phyloP scores from a whole-genome alignment of 1,140 invertebrate genomes.

The Magallana ariakensis region DNA sequence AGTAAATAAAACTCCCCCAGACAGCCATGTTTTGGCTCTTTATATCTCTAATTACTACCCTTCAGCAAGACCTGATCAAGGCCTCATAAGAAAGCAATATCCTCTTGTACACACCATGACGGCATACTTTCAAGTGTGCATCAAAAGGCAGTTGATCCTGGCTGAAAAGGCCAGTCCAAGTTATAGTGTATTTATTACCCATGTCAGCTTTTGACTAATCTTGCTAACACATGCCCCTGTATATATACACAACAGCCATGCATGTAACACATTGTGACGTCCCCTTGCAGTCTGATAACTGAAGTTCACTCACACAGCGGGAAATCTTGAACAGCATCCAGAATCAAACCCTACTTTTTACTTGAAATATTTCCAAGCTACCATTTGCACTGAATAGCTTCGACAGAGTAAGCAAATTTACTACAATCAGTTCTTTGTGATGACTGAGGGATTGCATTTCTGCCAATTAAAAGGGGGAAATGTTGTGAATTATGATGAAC shows the following conservation, averaged over 20 bases:
- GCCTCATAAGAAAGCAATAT: not conserved
- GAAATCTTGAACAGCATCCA: conserved; percentile 28
- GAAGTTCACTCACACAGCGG: conserved; percentile 23
- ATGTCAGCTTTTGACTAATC: conserved; percentile 30
- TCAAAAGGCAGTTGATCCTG: not conserved
- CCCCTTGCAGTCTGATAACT: not conserved
- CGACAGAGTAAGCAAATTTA: conserved; percentile 36
- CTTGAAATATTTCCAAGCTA: conserved; percentile 19
- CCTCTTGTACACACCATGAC: not conserved
- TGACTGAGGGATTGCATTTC: conserved; percentile 7
- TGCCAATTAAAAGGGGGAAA: not conserved
- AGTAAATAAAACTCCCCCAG: not conserved
- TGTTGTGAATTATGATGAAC: not conserved
- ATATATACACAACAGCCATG: conserved; percentile 8
- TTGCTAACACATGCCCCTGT: not conserved
- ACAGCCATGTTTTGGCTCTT: not conserved
- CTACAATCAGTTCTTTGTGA: not conserved
- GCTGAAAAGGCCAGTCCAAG: not conserved
- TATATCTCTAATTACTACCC: conserved; percentile 1
- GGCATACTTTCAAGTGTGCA: conserved; percentile 16
- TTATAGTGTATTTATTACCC: not conserved
- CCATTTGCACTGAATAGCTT: conserved; percentile 26
- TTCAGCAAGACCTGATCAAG: conserved; percentile 1
- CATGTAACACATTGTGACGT: not conserved
- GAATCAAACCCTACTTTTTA: not conserved